Evolutionary conservation across 2,797 vertebrate species (phyloP), one percentile per base, ranked within the genome.

Genomic region (Arnoldichthys spilopterus): DNA sequence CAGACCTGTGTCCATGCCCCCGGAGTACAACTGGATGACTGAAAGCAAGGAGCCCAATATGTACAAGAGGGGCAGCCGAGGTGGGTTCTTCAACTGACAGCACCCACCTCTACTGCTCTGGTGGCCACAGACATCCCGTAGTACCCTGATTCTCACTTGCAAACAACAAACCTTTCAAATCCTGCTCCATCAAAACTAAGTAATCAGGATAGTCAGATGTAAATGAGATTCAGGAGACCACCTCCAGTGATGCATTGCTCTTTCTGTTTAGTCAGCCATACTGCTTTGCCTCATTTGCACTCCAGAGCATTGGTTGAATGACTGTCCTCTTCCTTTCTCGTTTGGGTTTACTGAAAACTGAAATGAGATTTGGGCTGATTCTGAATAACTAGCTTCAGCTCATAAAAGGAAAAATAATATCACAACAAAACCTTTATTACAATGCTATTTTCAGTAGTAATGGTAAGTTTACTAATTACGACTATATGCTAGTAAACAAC

Each of bases 31-130:
- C 74, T 76, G 95, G 95, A 94, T 95, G 89, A 93, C 92, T 82
- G 94, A 97, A 86, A 86, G 94, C 84, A 95, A 96, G 91, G 96
- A 97, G 82, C 93, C 95, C 85, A 93, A 92, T 84, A 86, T 94
- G 91, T 93, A 94, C 89, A 95, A 96, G 88, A 94, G 95, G 89
- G 95, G 95, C 84, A 96, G 94, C 89, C 93, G 94, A 95, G 95
- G 96, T 98, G 94, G 30, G 74, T 76, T 74, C 74, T 66, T 32
- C 34, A 67, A 56, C 20, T 20, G 12, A 74, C 28, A 53, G 72
- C 74, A 43, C 74, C 62, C 49, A 28, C 30, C 62, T 66, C 51
- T 66, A 56, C 62, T 67, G 62, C 63, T 67, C 47, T 76, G 47
- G 43, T 54, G 74, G 62, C 92, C 91, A 83, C 62, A 89, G 83